Percentiles rank a stretch among this genome's conserved stretches.
These are phyloP conservation scores for Pteronura brasiliensis DNA, from an alignment of 2,113 vertebrate species.

Conservation along the genomic window DNA sequence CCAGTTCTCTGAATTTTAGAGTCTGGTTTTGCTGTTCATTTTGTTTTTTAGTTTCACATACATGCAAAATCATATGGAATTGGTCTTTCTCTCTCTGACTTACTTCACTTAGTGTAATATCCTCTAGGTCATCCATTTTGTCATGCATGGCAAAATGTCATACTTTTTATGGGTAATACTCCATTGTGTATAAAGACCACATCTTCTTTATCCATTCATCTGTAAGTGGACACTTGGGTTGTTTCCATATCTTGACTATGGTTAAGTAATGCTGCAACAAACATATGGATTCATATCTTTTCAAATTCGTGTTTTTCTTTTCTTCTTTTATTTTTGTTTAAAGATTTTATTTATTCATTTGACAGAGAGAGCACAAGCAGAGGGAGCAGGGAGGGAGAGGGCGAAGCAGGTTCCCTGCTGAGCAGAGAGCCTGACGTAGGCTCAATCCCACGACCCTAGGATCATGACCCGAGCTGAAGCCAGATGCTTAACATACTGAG, in stretches of 20 bases:
- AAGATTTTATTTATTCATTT: no score
- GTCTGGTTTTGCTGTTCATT: neutral
- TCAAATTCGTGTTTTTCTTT: neutral
- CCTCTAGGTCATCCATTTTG: neutral
- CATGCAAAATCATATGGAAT: neutral
- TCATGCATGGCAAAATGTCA: neutral
- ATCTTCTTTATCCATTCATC: neutral
- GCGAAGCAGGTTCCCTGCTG: neutral
- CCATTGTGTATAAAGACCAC: neutral
- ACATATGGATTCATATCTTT: neutral
- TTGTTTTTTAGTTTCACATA: neutral
- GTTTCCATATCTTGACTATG: neutral
- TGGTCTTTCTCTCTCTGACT: neutral
- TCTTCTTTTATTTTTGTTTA: neutral
- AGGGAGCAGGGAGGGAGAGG: neutral
- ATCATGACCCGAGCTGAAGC: neutral
- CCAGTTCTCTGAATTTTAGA: neutral
- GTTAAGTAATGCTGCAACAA: neutral
- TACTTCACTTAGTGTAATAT: neutral
- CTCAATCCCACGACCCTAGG: neutral
- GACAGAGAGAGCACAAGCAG: neutral
- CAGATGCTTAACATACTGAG: neutral
- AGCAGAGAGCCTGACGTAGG: neutral
- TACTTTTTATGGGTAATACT: neutral
- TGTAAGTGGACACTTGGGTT: neutral